phyloP scores from a whole-genome alignment of 2,113 vertebrate genomes.

The Peromyscus polionotus region DNA sequence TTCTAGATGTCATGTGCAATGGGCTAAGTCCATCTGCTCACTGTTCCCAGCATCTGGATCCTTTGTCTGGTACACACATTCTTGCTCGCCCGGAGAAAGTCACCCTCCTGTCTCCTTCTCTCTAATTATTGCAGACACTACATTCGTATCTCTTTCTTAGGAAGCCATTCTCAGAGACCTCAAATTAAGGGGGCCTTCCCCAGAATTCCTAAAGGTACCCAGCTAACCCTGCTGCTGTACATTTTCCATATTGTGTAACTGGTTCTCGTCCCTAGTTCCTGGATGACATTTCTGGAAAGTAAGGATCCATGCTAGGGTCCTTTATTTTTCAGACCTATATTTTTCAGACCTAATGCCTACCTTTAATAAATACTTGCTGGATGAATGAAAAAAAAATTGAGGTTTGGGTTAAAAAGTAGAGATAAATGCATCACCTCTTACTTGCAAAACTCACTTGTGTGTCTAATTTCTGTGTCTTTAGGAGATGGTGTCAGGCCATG shows the following conservation, averaged over 20 bases:
- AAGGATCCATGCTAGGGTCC: constrained; percentile 28
- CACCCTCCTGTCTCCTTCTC: background rate
- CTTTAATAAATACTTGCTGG: constrained; percentile 59
- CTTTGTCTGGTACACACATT: background rate
- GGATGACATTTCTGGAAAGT: constrained; percentile 13
- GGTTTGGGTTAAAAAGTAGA: constrained; percentile 13
- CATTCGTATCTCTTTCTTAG: background rate
- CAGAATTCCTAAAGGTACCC: background rate
- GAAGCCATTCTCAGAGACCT: background rate
- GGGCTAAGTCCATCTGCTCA: background rate
- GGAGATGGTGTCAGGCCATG: background rate
- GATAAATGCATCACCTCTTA: constrained; percentile 45
- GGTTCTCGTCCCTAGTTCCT: background rate
- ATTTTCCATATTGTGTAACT: background rate
- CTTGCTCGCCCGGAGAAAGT: constrained; percentile 2
- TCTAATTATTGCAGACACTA: background rate
- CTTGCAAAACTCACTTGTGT: background rate
- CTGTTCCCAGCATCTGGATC: background rate
- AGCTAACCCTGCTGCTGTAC: background rate
- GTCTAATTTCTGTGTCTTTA: background rate
- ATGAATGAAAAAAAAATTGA: constrained; percentile 41
- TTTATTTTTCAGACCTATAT: background rate
- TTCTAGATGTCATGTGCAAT: background rate
- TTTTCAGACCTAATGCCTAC: background rate
- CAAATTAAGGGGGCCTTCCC: background rate